A percentile compares a stretch with the other conserved stretches of the same genome.
phyloP scores from a whole-genome alignment of 23 tunicate genomes.

The Ascidia mentula region DNA sequence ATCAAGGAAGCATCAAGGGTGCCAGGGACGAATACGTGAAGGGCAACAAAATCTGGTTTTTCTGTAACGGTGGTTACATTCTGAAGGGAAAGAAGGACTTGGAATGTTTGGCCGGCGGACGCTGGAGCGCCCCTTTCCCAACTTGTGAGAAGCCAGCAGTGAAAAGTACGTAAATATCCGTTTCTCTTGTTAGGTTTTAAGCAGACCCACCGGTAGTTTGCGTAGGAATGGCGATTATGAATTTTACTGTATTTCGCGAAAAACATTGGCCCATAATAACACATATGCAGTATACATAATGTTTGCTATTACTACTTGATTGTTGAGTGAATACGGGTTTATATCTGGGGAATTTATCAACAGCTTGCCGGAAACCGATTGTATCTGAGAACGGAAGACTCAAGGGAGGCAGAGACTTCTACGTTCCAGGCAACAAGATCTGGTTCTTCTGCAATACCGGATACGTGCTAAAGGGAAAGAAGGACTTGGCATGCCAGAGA shows the following conservation, averaged over 20 bases:
- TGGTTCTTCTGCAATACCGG: neutral
- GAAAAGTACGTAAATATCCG: no score
- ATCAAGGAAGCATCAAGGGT: neutral
- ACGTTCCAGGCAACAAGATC: neutral
- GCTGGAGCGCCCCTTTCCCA: neutral
- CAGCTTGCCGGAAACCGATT: neutral
- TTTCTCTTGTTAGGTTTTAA: no score
- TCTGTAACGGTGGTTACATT: conserved; percentile 28
- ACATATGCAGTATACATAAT: no score
- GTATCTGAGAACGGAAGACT: neutral
- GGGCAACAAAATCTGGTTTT: conserved; percentile 1
- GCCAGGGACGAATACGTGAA: neutral
- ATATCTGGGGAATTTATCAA: no score
- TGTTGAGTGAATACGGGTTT: no score
- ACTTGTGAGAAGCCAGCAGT: no score
- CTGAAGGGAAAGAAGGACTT: neutral
- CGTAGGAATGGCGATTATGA: no score
- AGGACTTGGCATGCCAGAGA: neutral
- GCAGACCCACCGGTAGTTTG: no score
- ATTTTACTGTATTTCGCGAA: no score
- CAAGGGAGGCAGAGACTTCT: neutral
- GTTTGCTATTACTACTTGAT: no score
- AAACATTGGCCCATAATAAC: no score
- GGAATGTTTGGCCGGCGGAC: neutral
- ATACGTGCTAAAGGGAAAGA: neutral